Evolutionary conservation across 2,113 vertebrate species (phyloP).

Genomic region (Hipposideros armiger): DNA sequence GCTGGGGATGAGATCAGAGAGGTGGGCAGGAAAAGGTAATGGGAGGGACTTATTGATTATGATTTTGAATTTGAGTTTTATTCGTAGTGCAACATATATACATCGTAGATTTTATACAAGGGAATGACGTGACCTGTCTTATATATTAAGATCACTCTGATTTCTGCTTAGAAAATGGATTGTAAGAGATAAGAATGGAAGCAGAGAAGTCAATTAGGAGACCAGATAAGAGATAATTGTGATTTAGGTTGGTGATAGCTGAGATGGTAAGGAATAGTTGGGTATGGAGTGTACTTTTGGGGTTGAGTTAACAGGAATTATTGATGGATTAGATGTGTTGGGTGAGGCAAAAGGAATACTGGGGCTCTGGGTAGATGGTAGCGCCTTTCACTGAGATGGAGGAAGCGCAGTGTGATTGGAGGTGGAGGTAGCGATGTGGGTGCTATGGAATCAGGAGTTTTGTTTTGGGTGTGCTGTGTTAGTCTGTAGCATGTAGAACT

Average conservation of each 20-base stretch:
- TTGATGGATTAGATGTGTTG: background rate
- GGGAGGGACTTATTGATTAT: background rate
- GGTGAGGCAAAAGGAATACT: background rate
- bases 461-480: background rate
- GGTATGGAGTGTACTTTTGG: background rate
- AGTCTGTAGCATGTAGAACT: background rate
- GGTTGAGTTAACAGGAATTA: background rate
- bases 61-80: constrained; percentile 24
- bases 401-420: background rate
- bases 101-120: background rate
- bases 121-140: background rate
- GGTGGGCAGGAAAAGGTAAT: background rate
- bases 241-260: background rate
- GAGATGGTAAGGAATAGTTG: background rate
- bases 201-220: background rate
- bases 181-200: background rate
- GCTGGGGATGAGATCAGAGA: background rate
- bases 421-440: background rate
- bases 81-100: constrained; percentile 3
- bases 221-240: background rate
- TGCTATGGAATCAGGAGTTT: background rate
- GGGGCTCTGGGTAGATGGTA: background rate
- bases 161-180: constrained; percentile 36
- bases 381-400: background rate
- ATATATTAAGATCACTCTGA: background rate